phyloP scores from a whole-genome alignment of 1,140 invertebrate species.

The Brachionus koreanus region DNA sequence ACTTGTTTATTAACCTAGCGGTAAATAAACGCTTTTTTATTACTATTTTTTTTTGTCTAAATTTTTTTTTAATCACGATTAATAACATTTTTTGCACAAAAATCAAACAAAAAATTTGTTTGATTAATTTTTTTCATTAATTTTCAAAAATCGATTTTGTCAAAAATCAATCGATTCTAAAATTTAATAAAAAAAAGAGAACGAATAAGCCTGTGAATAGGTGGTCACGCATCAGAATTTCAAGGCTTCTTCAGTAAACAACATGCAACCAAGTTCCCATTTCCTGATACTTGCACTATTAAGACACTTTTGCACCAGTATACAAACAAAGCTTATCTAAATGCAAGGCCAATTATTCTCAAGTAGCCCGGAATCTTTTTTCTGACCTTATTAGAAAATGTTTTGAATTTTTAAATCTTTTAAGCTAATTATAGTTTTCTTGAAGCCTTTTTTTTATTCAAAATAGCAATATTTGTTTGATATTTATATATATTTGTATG shows the following conservation, averaged over 20 bases:
- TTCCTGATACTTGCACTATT: no score
- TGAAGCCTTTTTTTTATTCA: background rate
- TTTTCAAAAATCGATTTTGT: background rate
- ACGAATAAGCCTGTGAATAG: background rate
- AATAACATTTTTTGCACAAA: slow-evolving; percentile 13
- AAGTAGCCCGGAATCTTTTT: background rate
- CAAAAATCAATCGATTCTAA: background rate
- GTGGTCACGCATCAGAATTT: background rate
- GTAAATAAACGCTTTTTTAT: background rate
- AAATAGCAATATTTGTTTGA: slow-evolving; percentile 1
- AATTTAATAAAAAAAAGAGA: background rate
- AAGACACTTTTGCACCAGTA: background rate
- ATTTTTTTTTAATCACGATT: slow-evolving; percentile 22
- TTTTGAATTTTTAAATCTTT: background rate
- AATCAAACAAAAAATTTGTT: background rate
- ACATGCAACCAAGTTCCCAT: no score
- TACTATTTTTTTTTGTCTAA: background rate
- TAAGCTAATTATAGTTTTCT: slow-evolving; percentile 23
- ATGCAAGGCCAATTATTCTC: background rate
- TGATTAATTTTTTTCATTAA: background rate
- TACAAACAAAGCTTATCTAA: background rate
- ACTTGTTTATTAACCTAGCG: background rate
- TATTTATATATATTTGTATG: background rate
- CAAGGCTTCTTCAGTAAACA: background rate
- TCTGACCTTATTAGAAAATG: background rate